Conservation (phyloP, 2,113 vertebrate genomes). For the Entosphenus tridentatus region DNA sequence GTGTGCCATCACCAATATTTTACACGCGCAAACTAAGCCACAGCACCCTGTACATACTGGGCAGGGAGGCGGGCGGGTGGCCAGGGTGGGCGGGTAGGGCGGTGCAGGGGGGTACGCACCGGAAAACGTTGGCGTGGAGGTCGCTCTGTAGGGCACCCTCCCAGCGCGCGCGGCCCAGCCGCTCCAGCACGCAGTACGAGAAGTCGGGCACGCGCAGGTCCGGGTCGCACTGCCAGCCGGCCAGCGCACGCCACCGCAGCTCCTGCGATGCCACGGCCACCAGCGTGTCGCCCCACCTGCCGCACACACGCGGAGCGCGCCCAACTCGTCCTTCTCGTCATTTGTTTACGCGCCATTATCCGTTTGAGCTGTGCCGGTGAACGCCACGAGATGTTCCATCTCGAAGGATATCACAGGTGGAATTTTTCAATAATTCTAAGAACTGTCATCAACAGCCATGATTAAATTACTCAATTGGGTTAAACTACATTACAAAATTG, state of each 20-base stretch:
- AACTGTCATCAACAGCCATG: no score
- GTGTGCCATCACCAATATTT: no score
- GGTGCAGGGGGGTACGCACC: slow-evolving; percentile 22
- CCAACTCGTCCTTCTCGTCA: no score
- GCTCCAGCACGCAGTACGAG: slow-evolving; percentile 77
- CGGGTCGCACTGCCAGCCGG: slow-evolving; percentile 50
- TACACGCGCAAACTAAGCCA: no score
- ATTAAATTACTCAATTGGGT: background rate
- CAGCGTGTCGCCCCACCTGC: slow-evolving; percentile 54
- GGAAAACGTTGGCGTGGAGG: slow-evolving; percentile 47
- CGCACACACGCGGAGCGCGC: slow-evolving; percentile 8
- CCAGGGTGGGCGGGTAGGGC: no score
- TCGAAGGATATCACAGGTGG: no score
- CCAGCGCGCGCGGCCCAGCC: slow-evolving; percentile 64
- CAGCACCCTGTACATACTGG: no score
- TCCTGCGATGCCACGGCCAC: slow-evolving; percentile 55
- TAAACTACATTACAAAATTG: background rate
- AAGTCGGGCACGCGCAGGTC: slow-evolving; percentile 51
- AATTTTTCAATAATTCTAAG: no score
- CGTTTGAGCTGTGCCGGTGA: no score
- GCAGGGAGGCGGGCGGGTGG: no score
- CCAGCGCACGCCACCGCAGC: slow-evolving; percentile 41
- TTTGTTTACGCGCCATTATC: no score
- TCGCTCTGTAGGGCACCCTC: slow-evolving; percentile 83
- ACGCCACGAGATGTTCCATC: no score